Percentiles rank a stretch among this genome's conserved stretches.
Evolutionary conservation across 2,113 vertebrate genomes (phyloP).

Genomic region (Myiagra hebetior): DNA sequence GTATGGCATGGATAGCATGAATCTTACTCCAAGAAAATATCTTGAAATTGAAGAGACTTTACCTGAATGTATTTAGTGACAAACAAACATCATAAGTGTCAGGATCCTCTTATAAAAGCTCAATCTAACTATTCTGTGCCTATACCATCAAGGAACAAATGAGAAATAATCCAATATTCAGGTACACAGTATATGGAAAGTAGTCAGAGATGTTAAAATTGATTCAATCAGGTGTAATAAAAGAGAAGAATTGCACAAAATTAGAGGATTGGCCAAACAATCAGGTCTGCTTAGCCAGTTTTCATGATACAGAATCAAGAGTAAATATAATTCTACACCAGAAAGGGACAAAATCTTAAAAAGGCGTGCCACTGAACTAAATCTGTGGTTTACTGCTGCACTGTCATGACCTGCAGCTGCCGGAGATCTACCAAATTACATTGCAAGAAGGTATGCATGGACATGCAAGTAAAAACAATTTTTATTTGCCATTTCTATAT

Average conservation of each 20-base stretch:
- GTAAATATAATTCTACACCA: background rate
- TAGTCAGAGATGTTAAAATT: background rate
- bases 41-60: background rate
- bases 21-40: background rate
- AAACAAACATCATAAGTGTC: background rate
- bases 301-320: background rate
- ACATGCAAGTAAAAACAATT: background rate
- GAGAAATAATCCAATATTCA: background rate
- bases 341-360: background rate
- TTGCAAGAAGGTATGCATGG: background rate
- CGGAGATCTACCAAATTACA: background rate
- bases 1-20: accelerated
- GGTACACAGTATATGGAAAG: background rate
- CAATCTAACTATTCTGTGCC: background rate
- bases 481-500: background rate
- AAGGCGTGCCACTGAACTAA: background rate
- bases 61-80: background rate
- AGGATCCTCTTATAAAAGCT: background rate
- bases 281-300: background rate
- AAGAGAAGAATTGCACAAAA: background rate
- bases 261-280: background rate
- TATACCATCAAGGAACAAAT: background rate
- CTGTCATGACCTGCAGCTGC: background rate
- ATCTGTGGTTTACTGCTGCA: background rate
- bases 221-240: background rate